Conservation (phyloP, 2,113 vertebrate genomes). For the Gyps fulvus region DNA sequence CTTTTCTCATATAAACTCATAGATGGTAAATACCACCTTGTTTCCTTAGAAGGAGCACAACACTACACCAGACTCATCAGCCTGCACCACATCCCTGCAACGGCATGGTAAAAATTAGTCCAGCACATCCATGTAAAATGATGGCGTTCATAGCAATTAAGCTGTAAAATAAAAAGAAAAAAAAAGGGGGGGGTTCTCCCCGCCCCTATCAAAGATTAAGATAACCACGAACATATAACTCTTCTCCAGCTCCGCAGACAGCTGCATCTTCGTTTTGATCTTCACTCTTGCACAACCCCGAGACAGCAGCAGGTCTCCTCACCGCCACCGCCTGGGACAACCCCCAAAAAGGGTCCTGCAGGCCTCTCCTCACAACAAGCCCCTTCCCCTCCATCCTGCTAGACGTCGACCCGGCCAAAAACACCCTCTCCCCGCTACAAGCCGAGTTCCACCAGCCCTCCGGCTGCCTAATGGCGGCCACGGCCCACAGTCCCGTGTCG, state of each 20-base stretch:
- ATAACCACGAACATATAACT: not conserved
- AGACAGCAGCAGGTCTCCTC: not conserved
- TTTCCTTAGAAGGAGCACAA: not conserved
- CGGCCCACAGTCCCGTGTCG: too few species aligned
- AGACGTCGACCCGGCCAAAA: accelerated
- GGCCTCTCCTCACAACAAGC: accelerated
- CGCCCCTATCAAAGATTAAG: not conserved
- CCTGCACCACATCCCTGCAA: accelerated
- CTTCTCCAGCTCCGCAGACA: not conserved
- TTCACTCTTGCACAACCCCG: not conserved
- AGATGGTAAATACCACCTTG: not conserved
- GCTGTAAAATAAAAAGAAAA: too few species aligned
- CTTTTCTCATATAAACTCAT: accelerated
- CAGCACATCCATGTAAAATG: accelerated
- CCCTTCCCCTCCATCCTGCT: too few species aligned
- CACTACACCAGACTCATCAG: not conserved
- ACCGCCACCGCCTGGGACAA: not conserved
- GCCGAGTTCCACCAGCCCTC: not conserved
- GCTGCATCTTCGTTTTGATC: not conserved
- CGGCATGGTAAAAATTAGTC: accelerated
- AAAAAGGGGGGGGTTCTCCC: not conserved
- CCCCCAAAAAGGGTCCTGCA: not conserved
- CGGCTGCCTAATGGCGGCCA: not conserved
- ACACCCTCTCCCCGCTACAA: too few species aligned
- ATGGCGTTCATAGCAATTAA: accelerated